A percentile compares a stretch with the other conserved stretches of the same genome.
Conservation (phyloP, 2,113 vertebrate genomes). For the Zosterops japonicus region DNA sequence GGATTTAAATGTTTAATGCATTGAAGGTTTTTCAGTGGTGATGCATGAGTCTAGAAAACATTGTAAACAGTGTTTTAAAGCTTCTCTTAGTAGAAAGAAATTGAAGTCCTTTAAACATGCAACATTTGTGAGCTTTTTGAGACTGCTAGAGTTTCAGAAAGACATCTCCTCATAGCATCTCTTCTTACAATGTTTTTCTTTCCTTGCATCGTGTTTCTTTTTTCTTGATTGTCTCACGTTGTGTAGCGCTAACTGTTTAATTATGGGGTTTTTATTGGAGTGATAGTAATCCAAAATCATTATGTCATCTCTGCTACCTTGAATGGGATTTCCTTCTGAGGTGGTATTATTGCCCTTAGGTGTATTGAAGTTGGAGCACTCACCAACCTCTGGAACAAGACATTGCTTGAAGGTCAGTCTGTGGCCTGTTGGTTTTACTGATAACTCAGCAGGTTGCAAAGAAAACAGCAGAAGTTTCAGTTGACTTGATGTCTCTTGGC, state of each 20-base stretch:
- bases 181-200: neutral
- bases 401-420: neutral
- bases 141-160: neutral
- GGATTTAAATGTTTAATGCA: constrained; percentile 35
- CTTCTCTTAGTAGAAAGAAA: neutral
- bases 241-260: neutral
- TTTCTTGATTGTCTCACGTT: neutral
- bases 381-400: neutral
- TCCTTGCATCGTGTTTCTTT: neutral
- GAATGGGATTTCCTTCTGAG: neutral
- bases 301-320: neutral
- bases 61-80: constrained; percentile 31
- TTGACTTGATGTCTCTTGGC: neutral
- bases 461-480: neutral
- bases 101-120: neutral
- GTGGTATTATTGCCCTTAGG: neutral
- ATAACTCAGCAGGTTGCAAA: neutral
- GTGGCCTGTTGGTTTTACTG: neutral
- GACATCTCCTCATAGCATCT: neutral
- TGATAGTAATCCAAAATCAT: neutral
- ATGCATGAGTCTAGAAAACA: constrained; percentile 1
- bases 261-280: neutral
- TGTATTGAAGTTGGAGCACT: neutral
- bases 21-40: neutral
- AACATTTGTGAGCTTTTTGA: neutral